Conservation (phyloP, 2,797 vertebrate genomes). For the Myioborus miniatus region DNA sequence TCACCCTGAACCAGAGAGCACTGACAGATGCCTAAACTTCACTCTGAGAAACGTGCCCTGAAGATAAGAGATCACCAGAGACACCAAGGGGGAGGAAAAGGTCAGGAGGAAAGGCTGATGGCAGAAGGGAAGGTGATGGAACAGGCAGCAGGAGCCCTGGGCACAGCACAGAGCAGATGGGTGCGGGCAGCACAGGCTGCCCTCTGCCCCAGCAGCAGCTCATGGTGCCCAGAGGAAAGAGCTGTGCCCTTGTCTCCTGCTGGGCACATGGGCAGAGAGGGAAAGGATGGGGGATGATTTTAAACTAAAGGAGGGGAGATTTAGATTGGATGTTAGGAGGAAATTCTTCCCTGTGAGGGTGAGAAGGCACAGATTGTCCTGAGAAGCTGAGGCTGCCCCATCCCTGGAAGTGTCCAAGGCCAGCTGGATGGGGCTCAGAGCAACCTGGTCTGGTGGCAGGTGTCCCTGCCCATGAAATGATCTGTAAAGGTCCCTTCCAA, state of each 20-base stretch:
- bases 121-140: neutral
- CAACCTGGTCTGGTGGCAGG: neutral
- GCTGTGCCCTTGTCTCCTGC: neutral
- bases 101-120: neutral
- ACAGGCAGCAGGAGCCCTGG: neutral
- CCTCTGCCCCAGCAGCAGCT: neutral
- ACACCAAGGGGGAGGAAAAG: neutral
- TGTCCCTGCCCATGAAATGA: neutral
- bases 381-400: neutral
- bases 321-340: neutral
- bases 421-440: rapidly evolving
- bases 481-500: neutral
- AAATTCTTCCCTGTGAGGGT: neutral
- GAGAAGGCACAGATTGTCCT: neutral
- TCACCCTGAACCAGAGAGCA: neutral
- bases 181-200: neutral
- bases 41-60: neutral
- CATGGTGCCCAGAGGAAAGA: neutral
- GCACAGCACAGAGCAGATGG: neutral
- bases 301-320: neutral
- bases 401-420: neutral
- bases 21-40: neutral
- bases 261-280: neutral
- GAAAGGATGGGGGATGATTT: neutral
- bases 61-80: neutral